These are phyloP conservation scores for Colistium nudipinnis DNA, from an alignment of 2,113 vertebrate species.

Conservation along the genomic window DNA sequence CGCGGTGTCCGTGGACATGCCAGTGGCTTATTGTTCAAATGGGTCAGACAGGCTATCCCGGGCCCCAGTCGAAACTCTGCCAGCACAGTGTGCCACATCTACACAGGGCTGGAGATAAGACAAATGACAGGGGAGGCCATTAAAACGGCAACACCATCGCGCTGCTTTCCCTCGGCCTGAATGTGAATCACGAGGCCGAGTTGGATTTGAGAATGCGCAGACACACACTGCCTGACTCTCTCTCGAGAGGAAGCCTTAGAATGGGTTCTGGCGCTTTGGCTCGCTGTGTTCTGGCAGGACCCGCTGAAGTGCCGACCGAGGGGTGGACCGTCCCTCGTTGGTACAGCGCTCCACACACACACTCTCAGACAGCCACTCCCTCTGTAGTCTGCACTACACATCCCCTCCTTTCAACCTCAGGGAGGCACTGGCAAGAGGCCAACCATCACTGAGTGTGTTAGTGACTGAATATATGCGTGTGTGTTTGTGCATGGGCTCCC, in stretches of 20 bases:
- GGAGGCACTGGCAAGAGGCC: conserved; percentile 66
- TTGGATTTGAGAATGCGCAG: conserved; percentile 41
- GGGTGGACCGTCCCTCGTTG: conserved; percentile 69
- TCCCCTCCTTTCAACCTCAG: conserved; percentile 63
- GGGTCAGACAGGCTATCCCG: conserved; percentile 25
- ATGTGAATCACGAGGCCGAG: conserved; percentile 57
- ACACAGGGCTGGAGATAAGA: conserved; percentile 47
- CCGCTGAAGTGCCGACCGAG: conserved; percentile 70
- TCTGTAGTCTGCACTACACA: conserved; percentile 65
- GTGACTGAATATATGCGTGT: conserved; percentile 37
- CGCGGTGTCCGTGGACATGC: conserved; percentile 18
- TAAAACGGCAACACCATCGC: conserved; percentile 59
- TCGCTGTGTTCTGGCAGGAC: conserved; percentile 56
- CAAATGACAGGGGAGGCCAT: conserved; percentile 67
- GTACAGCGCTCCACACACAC: conserved; percentile 57
- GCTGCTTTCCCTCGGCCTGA: conserved; percentile 39
- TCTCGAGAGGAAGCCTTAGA: conserved; percentile 54
- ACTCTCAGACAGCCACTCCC: conserved; percentile 64
- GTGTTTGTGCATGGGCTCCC: conserved; percentile 46
- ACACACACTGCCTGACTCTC: conserved; percentile 27
- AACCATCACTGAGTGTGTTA: conserved; percentile 64
- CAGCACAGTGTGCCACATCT: conserved; percentile 36
- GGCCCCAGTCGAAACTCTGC: conserved; percentile 6
- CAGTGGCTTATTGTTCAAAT: conserved; percentile 32
- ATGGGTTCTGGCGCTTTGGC: conserved; percentile 53